Conservation (phyloP, 35 echinoderm and acorn worm genomes). For the Apostichopus californicus region DNA sequence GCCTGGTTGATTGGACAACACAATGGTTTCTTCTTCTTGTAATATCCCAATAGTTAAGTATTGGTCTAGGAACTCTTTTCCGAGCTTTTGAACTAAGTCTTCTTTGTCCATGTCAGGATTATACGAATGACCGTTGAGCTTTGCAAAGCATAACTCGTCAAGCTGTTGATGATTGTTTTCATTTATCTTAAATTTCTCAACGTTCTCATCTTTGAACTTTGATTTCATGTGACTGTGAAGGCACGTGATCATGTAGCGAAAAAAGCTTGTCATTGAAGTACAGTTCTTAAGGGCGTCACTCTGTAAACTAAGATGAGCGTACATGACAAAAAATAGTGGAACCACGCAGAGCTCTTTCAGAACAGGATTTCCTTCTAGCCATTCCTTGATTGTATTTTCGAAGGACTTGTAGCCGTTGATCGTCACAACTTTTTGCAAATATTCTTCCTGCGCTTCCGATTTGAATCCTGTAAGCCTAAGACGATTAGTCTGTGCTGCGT, state of each 20-base stretch:
- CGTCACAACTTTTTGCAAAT: neutral
- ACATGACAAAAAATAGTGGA: neutral
- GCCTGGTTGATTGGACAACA: neutral
- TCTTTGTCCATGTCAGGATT: neutral
- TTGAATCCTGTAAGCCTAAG: neutral
- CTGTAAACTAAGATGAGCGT: neutral
- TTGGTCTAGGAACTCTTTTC: neutral
- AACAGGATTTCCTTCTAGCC: neutral
- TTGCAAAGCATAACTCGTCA: neutral
- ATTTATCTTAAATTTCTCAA: neutral
- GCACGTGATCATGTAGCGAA: slow-evolving; percentile 3
- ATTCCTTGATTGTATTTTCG: neutral
- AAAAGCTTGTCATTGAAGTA: slow-evolving; percentile 3
- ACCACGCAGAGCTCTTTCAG: neutral
- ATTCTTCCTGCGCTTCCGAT: neutral
- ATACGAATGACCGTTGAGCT: neutral
- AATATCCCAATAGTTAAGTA: slow-evolving; percentile 12
- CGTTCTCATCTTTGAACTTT: neutral
- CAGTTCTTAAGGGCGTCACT: neutral
- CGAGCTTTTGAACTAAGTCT: neutral
- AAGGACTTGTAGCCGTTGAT: neutral
- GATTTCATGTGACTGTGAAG: slow-evolving; percentile 1
- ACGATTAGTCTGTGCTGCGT: neutral
- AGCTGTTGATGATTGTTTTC: slow-evolving; percentile 2
- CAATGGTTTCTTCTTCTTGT: neutral